phyloP scores from a whole-genome alignment of 2,797 vertebrate species.

The Prunella strophiata region DNA sequence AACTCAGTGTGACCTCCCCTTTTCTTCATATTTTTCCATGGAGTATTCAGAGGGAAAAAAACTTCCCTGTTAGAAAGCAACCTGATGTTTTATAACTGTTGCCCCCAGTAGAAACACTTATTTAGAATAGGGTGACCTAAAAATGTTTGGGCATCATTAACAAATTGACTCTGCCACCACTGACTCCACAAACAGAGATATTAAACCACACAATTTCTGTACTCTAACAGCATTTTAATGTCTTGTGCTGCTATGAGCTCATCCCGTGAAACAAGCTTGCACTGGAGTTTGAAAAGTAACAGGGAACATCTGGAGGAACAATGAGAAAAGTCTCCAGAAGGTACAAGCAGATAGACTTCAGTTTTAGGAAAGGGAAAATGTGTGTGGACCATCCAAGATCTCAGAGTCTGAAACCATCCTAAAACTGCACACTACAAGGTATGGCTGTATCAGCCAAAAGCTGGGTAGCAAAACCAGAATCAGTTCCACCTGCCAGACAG shows the following conservation, averaged over 20 bases:
- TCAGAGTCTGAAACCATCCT: neutral
- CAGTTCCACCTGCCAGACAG: neutral
- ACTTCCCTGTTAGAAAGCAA: neutral
- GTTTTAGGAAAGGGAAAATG: neutral
- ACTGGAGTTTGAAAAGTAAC: neutral
- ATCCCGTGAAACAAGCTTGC: neutral
- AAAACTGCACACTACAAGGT: neutral
- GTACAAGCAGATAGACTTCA: neutral
- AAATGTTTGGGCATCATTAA: neutral
- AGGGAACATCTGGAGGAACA: neutral
- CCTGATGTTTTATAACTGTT: neutral
- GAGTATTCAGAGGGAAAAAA: neutral
- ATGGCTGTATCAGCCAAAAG: neutral
- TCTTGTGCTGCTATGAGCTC: neutral
- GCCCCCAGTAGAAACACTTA: neutral
- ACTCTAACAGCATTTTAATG: neutral
- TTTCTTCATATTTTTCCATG: constrained; percentile 32
- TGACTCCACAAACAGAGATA: neutral
- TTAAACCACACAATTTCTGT: neutral
- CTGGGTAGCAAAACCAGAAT: neutral
- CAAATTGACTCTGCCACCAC: neutral
- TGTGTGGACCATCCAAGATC: neutral
- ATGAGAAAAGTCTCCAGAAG: neutral
- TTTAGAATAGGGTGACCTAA: neutral
- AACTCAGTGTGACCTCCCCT: neutral